Base-by-base conservation (phyloP, 92 coral and sea anemone species). In the Siderastrea radians region DNA sequence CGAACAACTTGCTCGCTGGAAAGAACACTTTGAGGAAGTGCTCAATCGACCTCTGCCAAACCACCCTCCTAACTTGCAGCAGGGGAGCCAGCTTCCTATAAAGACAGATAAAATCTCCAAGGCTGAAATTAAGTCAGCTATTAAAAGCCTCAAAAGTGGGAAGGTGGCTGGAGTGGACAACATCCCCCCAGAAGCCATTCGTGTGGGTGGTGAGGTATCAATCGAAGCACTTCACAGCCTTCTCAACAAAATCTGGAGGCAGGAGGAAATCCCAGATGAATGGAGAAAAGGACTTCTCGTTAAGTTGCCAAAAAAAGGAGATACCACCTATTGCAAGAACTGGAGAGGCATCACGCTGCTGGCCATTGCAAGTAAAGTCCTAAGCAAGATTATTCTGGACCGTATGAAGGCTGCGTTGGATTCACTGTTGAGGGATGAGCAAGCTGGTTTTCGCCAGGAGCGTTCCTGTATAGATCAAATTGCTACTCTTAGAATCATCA, bases 1-100 rank as follows among this genome's bases (percentile, higher is more conserved):
- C 7, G 78, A 73, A n/a, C 78, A 73, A 73, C 61, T 51, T 45
- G 61, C 78, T 50, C 59, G 62, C 78, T 73, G 61, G 47, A 51
- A 73, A n/a, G 78, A 73, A n/a, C 62, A 73, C 78, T 72, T 72
- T 51, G 78, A 51, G n/a, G 78, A 73, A 7, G 78, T 73, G 12
- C 62, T 50, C 2, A 72, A 72, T 51, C 66, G 51, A 11, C 43
- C 67, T 10, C 80, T 51, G 46, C 38, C 12, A 19, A 6, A 5
- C 1, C 10, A 54, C 38, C 67, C 4, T 38, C 53, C 14, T 46
- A 26, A 10, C 62, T 8, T 50, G 45, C 77, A 49, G 60, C 57
- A 58, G 5, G 47, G 47, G 6, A 15, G 49, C 14, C 43, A 72
- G 0, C 59, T 72, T 7, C 60, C 77, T 45, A 50, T 16, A 70